Conservation (phyloP, 1,140 invertebrate species). For the Gonioctena quinquepunctata region DNA sequence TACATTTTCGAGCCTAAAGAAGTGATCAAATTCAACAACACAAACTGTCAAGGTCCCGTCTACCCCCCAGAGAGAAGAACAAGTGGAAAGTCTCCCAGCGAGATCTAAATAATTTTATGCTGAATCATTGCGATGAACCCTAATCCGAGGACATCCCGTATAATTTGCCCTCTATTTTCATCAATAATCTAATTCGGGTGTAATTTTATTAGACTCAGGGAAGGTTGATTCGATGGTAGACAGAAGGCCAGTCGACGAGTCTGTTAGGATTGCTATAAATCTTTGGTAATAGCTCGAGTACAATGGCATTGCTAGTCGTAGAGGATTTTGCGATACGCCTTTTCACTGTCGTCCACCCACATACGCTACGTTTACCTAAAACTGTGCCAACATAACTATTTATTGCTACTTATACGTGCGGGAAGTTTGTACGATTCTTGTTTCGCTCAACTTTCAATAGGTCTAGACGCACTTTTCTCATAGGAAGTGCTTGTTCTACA, state of each 20-base stretch:
- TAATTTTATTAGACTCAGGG: constrained; percentile 19
- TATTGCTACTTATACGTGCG: constrained; percentile 28
- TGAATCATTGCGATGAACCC: constrained; percentile 8
- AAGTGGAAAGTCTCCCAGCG: neutral
- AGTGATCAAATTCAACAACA: too few species aligned
- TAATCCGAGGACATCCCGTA: constrained; percentile 10
- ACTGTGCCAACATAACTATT: constrained; percentile 41
- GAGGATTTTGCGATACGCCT: constrained; percentile 49
- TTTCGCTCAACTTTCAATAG: neutral
- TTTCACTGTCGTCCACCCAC: constrained; percentile 47
- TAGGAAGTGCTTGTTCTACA: too few species aligned
- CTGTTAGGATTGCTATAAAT: constrained; percentile 51
- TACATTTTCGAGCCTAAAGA: too few species aligned
- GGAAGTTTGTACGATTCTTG: constrained; percentile 15
- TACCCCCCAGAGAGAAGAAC: neutral
- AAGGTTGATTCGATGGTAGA: constrained; percentile 27
- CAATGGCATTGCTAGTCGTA: constrained; percentile 48
- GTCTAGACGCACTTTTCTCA: neutral
- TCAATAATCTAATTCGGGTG: constrained; percentile 12
- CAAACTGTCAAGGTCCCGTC: neutral
- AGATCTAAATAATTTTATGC: neutral
- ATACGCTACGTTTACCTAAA: constrained; percentile 41
- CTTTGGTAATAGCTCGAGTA: constrained; percentile 50
- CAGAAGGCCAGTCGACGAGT: constrained; percentile 27
- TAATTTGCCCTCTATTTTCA: constrained; percentile 16